These are phyloP conservation scores for Entelurus aequoreus DNA, from an alignment of 2,113 vertebrate genomes.

Conservation along the genomic window DNA sequence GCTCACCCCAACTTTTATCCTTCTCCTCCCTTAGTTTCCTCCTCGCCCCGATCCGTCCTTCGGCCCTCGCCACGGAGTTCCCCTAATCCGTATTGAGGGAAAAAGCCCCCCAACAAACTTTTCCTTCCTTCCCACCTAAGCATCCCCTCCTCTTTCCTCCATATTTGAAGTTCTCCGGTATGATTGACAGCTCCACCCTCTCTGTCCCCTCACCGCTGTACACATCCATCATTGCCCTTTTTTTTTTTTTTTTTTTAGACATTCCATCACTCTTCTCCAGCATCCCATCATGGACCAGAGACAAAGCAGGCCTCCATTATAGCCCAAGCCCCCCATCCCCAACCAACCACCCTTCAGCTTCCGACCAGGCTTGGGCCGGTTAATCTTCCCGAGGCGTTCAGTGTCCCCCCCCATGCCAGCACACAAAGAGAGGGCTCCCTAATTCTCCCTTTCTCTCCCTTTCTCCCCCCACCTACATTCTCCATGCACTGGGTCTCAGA, in stretches of 20 bases:
- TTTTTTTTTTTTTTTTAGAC: slow-evolving; percentile 45
- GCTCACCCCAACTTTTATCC: slow-evolving; percentile 71
- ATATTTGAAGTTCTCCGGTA: slow-evolving; percentile 49
- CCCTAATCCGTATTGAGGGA: slow-evolving; percentile 64
- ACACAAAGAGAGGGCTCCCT: slow-evolving; percentile 69
- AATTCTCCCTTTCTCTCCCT: slow-evolving; percentile 67
- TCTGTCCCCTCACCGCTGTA: slow-evolving; percentile 49
- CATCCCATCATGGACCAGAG: slow-evolving; percentile 57
- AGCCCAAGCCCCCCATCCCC: slow-evolving; percentile 16
- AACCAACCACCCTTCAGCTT: slow-evolving; percentile 61
- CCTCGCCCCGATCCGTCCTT: slow-evolving; percentile 76
- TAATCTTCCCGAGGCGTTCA: slow-evolving; percentile 68
- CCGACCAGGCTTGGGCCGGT: slow-evolving; percentile 61
- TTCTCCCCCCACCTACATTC: slow-evolving; percentile 57
- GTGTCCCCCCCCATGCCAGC: slow-evolving; percentile 57
- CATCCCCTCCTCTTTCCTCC: slow-evolving; percentile 37
- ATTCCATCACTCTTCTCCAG: slow-evolving; percentile 61
- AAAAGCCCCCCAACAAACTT: slow-evolving; percentile 69
- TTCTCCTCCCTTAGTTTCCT: slow-evolving; percentile 72
- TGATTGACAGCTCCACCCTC: slow-evolving; percentile 21
- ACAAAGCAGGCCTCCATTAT: slow-evolving; percentile 59
- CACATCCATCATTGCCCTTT: slow-evolving; percentile 65
- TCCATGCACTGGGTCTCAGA: slow-evolving; percentile 59
- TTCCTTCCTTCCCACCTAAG: slow-evolving; percentile 44
- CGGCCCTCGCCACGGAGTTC: slow-evolving; percentile 44